phyloP scores from a whole-genome alignment of 2,113 vertebrate species.

The Ploceus nigricollis region DNA sequence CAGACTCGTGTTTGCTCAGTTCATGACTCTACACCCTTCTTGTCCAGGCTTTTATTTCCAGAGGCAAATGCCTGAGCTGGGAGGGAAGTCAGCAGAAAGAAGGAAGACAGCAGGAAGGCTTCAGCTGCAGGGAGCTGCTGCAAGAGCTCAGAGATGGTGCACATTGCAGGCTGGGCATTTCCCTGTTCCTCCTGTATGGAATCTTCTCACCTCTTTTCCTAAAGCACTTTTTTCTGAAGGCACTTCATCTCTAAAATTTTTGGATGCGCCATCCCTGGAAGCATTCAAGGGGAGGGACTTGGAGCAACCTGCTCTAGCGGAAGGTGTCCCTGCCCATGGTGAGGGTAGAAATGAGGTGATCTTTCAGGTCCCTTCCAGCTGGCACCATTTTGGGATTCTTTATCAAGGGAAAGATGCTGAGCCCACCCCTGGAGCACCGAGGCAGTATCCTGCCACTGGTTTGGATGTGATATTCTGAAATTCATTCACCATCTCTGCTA shows the following conservation, averaged over 20 bases:
- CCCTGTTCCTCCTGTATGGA: neutral
- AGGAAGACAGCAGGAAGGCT: neutral
- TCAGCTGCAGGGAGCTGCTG: neutral
- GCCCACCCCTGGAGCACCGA: neutral
- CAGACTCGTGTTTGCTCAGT: neutral
- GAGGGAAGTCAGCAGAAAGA: neutral
- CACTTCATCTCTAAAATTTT: neutral
- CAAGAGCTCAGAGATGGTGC: neutral
- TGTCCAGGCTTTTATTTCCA: neutral
- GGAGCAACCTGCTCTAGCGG: neutral
- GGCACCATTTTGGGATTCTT: neutral
- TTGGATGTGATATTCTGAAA: neutral
- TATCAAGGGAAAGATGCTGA: neutral
- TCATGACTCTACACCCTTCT: neutral
- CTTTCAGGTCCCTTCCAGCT: neutral
- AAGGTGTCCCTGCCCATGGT: neutral
- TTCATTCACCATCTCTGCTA: neutral
- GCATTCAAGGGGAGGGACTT: accelerated
- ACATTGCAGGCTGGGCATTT: neutral
- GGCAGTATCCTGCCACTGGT: neutral
- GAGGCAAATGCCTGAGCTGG: neutral
- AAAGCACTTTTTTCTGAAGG: neutral
- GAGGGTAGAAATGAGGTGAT: neutral
- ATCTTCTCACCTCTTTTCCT: neutral
- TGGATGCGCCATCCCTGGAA: neutral